phyloP scores from a whole-genome alignment of 1,140 invertebrate species.

The Zaprionus nigranus region DNA sequence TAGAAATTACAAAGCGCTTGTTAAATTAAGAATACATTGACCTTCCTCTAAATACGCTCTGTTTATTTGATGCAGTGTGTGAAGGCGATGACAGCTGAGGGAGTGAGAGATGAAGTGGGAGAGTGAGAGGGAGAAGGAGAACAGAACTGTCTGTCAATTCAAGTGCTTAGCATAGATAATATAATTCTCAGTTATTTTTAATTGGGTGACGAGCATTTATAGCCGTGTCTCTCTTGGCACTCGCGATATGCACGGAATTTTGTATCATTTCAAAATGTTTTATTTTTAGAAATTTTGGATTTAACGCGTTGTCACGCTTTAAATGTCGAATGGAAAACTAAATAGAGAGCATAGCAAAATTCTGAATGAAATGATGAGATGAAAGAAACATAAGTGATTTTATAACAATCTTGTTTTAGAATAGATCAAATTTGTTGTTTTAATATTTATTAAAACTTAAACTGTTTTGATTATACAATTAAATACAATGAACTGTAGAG shows the following conservation, averaged over 20 bases:
- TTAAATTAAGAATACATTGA: conserved; percentile 36
- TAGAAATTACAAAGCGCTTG: neutral
- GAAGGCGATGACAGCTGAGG: conserved; percentile 27
- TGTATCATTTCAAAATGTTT: conserved; percentile 25
- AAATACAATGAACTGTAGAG: no score
- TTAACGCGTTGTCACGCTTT: neutral
- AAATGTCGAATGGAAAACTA: neutral
- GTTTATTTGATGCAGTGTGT: neutral
- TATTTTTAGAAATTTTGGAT: conserved; percentile 4
- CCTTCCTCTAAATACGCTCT: conserved; percentile 28
- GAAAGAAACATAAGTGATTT: neutral
- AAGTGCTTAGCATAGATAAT: conserved; percentile 34
- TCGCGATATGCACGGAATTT: conserved; percentile 31
- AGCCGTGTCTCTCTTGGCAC: conserved; percentile 12
- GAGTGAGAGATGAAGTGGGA: neutral
- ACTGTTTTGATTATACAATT: no score
- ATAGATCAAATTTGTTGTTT: no score
- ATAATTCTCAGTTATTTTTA: conserved; percentile 33
- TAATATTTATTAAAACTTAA: no score
- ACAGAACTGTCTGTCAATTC: conserved; percentile 1
- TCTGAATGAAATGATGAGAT: neutral
- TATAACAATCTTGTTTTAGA: no score
- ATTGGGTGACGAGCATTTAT: conserved; percentile 27
- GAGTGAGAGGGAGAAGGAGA: neutral
- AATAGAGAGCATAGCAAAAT: neutral